Base-by-base conservation (phyloP, 2,888 invertebrate species). In the Leptothorax acervorum region DNA sequence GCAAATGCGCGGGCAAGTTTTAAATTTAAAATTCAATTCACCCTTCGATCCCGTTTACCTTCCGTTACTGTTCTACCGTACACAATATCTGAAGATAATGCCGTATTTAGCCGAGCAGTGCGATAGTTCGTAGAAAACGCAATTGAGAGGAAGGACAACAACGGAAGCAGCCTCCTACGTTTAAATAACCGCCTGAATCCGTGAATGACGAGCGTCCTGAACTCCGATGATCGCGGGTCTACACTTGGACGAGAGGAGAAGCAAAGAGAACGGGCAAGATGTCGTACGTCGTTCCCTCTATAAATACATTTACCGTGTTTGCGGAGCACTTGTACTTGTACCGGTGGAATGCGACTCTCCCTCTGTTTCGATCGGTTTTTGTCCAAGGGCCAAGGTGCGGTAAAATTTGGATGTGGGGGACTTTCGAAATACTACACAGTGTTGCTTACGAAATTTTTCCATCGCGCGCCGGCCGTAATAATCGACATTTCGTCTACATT, bases 221-320 rank as follows among this genome's bases (percentile, higher is more conserved):
- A 82, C 87, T 62, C 75, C 75, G 60, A 81, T 84, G 89, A 89
- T 87, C 89, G 89, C 84, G 84, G 85, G 91, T 91, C 90, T 92
- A 88, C 90, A 90, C 92, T 87, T 82, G 84, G 87, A 90, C 86
- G 88, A 90, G 91, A 90, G 88, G 87, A 86, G 88, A 90, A 87
- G 89, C 88, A 87, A 86, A 90, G 89, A 90, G 87, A 87, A 86
- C 89, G 88, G 85, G 73, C 85, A 87, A 90, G 88, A 78, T 75
- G 87, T 86, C 85, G 88, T 86, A 86, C 88, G 85, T 89, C 85
- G 85, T 87, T 91, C 91, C 92, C 93, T 94, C 93, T 93, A 94
- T 94, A 94, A 94, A 94, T 94, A 94, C 93, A 94, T 94, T 90
- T 94, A 93, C 93, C 91, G 92, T 94, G 93, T 94, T 94, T 94